Evolutionary conservation across 1,140 invertebrate species (phyloP).

Genomic region (Doryteuthis pealeii): DNA sequence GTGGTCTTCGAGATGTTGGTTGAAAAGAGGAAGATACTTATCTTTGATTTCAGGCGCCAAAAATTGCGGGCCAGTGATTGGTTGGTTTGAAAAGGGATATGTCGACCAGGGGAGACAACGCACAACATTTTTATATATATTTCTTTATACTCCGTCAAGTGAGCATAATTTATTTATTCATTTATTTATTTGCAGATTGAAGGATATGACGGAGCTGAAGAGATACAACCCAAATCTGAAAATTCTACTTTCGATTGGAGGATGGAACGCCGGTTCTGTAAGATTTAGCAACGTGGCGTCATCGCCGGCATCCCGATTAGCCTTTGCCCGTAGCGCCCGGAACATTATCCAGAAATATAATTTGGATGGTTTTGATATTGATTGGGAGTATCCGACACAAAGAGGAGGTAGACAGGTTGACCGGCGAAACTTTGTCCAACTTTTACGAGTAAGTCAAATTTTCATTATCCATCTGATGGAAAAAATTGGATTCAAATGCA

Average conservation of each 20-base stretch:
- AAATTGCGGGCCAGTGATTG: no score
- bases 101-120: no score
- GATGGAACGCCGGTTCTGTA: background rate
- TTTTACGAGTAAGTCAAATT: slow-evolving; percentile 38
- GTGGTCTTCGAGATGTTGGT: no score
- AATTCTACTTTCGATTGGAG: background rate
- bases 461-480: no score
- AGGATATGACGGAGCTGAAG: background rate
- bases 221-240: background rate
- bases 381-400: slow-evolving; percentile 20
- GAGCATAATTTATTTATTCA: no score
- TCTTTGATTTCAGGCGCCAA: no score
- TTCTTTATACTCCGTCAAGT: no score
- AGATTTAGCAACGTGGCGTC: background rate
- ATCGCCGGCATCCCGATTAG: background rate
- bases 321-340: background rate
- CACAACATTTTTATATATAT: no score
- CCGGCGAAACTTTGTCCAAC: slow-evolving; percentile 31
- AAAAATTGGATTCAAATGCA: no score
- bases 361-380: slow-evolving; percentile 19
- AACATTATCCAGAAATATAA: slow-evolving; percentile 8
- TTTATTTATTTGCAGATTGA: background rate
- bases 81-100: no score
- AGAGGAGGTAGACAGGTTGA: slow-evolving; percentile 30
- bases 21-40: no score